Evolutionary conservation across 1,140 invertebrate genomes (phyloP).

Genomic region (Heliconius melpomene): DNA sequence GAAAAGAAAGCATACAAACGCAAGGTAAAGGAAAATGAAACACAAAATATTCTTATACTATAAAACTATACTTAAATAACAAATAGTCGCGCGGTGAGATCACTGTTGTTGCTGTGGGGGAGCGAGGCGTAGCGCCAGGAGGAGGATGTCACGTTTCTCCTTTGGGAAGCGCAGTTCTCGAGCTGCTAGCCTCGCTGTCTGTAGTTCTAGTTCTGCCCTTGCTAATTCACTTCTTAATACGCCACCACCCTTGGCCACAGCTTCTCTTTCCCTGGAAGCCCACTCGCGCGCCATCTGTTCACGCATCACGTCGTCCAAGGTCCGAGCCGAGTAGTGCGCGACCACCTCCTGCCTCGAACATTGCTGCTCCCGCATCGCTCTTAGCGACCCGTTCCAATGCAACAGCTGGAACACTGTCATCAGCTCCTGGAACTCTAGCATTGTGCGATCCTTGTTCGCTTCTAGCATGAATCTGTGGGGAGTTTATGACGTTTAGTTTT

Average conservation of each 20-base stretch:
- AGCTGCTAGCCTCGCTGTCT: conserved; percentile 93
- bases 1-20: not conserved
- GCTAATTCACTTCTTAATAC: conserved; percentile 91
- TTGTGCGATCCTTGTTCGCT: conserved; percentile 94
- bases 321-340: conserved; percentile 95
- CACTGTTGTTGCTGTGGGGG: conserved; percentile 71
- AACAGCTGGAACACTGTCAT: conserved; percentile 98
- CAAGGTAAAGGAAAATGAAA: conserved; percentile 54
- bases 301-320: conserved; percentile 96
- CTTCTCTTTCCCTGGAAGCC: conserved; percentile 95
- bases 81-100: conserved; percentile 71
- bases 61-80: conserved; percentile 78
- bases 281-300: conserved; percentile 97
- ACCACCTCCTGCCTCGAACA: conserved; percentile 97
- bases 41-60: conserved; percentile 59
- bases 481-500: not conserved
- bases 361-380: conserved; percentile 94
- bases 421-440: conserved; percentile 97
- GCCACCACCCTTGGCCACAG: conserved; percentile 82
- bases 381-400: conserved; percentile 97
- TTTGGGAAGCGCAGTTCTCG: conserved; percentile 96
- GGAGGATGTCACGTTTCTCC: conserved; percentile 96
- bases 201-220: conserved; percentile 92
- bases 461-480: conserved; percentile 91
- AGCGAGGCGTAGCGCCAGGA: conserved; percentile 91